Conservation (phyloP, 2,797 vertebrate species). For the Antrozous pallidus region DNA sequence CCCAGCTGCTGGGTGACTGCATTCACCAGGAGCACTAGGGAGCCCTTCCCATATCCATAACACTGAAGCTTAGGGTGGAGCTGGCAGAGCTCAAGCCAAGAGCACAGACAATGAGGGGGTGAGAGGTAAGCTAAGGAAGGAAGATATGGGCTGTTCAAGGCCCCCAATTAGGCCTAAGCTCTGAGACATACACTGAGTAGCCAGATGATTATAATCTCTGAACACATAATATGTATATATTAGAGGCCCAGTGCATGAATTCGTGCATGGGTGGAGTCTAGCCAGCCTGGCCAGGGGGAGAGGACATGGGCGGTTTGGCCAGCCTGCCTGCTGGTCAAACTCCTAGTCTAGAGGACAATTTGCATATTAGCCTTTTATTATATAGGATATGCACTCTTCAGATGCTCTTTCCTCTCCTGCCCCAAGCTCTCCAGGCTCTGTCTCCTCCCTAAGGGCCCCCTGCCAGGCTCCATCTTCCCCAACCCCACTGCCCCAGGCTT, state of each 20-base stretch:
- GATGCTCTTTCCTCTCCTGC: neutral
- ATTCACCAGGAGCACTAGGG: neutral
- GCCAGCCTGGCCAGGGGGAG: too few species aligned
- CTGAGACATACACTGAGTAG: too few species aligned
- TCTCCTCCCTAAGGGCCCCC: neutral
- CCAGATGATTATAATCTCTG: too few species aligned
- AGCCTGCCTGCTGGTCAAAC: too few species aligned
- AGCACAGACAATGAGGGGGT: neutral
- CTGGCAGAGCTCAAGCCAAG: neutral
- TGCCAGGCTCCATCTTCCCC: neutral
- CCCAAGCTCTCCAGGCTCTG: neutral
- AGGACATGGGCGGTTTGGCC: too few species aligned
- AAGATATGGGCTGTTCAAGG: neutral
- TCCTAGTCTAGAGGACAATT: too few species aligned
- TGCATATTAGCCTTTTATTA: too few species aligned
- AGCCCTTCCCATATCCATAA: neutral
- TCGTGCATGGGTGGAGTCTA: too few species aligned
- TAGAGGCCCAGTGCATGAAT: too few species aligned
- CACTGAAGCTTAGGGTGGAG: neutral
- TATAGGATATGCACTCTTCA: neutral
- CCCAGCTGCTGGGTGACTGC: accelerated
- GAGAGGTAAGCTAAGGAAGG: neutral
- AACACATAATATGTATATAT: too few species aligned
- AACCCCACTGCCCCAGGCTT: neutral
- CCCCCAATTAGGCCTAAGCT: neutral